Conservation (phyloP, 2,113 vertebrate species). For the Zapornia atra region DNA sequence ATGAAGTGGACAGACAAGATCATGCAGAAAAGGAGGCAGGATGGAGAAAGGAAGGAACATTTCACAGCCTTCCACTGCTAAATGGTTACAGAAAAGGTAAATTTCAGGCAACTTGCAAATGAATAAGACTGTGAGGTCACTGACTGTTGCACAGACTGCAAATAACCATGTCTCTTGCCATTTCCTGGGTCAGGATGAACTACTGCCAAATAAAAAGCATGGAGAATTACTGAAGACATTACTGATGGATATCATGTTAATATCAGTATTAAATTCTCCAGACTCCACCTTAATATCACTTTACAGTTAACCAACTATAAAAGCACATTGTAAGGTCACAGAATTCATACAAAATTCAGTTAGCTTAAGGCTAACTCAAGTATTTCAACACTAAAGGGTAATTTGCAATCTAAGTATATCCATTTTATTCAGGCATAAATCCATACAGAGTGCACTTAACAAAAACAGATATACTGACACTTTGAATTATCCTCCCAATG, state of each 20-base stretch:
- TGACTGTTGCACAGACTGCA: not conserved
- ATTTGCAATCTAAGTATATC: conserved; percentile 1
- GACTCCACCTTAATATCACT: not conserved
- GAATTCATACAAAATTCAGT: conserved; percentile 19
- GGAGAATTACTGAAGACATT: not conserved
- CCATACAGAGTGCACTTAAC: not conserved
- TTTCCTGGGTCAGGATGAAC: not conserved
- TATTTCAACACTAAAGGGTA: not conserved
- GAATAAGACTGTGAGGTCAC: not conserved
- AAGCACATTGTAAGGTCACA: not conserved
- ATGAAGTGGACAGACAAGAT: not conserved
- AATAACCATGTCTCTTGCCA: not conserved
- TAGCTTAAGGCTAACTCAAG: conserved; percentile 33
- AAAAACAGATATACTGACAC: conserved; percentile 22
- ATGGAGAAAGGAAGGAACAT: not conserved
- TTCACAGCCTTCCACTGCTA: not conserved
- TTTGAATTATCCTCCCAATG: not conserved
- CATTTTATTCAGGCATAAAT: conserved; percentile 34
- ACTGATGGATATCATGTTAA: not conserved
- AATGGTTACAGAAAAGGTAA: not conserved
- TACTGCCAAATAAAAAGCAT: not conserved
- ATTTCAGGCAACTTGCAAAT: not conserved
- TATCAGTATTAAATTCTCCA: not conserved
- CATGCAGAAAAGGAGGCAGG: not conserved
- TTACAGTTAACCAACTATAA: conserved; percentile 22